Percentiles rank a stretch among this genome's conserved stretches.
Evolutionary conservation across 1,140 invertebrate species (phyloP).

Genomic region (Latrodectus geometricus): DNA sequence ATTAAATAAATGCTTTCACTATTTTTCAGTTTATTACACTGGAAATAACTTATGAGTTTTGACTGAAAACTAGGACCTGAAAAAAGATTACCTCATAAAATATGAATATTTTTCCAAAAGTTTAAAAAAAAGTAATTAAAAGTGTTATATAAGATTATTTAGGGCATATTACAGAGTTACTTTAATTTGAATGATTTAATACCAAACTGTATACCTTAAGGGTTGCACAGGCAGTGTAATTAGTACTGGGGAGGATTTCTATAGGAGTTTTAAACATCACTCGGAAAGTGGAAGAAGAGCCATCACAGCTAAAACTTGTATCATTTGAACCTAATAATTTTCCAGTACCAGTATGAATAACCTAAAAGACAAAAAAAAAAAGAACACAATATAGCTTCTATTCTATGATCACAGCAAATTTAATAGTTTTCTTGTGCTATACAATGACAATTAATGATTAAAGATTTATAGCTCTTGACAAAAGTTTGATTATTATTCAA

Average conservation of each 20-base stretch:
- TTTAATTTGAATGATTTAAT: not conserved
- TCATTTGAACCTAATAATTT: slow-evolving; percentile 83
- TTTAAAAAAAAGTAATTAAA: slow-evolving; percentile 18
- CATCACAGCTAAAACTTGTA: slow-evolving; percentile 84
- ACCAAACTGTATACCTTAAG: slow-evolving; percentile 76
- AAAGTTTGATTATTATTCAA: no score
- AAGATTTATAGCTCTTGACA: no score
- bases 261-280: slow-evolving; percentile 92
- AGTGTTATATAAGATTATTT: no score
- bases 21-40: no score
- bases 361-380: slow-evolving; percentile 66
- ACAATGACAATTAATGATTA: no score
- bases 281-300: slow-evolving; percentile 83
- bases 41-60: no score
- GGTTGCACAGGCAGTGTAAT: slow-evolving; percentile 86
- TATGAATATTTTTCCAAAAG: not conserved
- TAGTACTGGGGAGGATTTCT: slow-evolving; percentile 83
- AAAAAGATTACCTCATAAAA: no score
- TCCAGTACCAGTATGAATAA: slow-evolving; percentile 81
- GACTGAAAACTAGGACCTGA: no score
- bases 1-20: no score
- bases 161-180: no score
- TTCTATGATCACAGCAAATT: no score
- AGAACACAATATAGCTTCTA: not conserved
- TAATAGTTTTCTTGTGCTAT: no score